Percentiles rank a stretch among this genome's conserved stretches.
Conservation (phyloP, 2,797 vertebrate species). For the Austrolebias charrua region DNA sequence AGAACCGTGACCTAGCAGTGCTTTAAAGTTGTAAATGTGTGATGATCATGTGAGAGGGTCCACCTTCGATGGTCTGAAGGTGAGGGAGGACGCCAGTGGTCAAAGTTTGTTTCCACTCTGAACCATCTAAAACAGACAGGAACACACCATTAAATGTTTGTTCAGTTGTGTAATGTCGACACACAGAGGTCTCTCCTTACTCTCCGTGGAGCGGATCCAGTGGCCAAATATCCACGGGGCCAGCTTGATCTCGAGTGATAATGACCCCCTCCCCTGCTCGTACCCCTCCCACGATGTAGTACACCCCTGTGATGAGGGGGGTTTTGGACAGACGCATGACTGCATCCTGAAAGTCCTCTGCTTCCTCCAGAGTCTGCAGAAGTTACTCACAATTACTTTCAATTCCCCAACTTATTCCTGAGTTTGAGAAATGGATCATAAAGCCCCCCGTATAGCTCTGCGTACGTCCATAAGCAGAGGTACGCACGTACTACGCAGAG, state of each 20-base stretch:
- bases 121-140: slow-evolving; percentile 83
- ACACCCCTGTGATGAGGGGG: slow-evolving; percentile 90
- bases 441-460: too few relatives aligned
- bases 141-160: not conserved
- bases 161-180: not conserved
- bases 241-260: slow-evolving; percentile 86
- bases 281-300: slow-evolving; percentile 89
- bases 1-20: slow-evolving; percentile 6
- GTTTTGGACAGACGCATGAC: slow-evolving; percentile 81
- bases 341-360: slow-evolving; percentile 85
- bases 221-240: slow-evolving; percentile 90
- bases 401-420: not conserved
- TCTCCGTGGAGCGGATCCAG: slow-evolving; percentile 81
- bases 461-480: too few relatives aligned
- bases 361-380: slow-evolving; percentile 83
- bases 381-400: slow-evolving; percentile 5
- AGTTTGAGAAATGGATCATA: not conserved
- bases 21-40: not conserved
- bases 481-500: too few relatives aligned
- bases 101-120: slow-evolving; percentile 92
- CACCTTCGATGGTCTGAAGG: slow-evolving; percentile 83
- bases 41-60: slow-evolving; percentile 9
- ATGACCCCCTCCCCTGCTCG: slow-evolving; percentile 83
- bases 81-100: slow-evolving; percentile 89
- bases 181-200: slow-evolving; percentile 61